Conservation (phyloP, 2,888 invertebrate genomes). For the Mythimna impura region DNA sequence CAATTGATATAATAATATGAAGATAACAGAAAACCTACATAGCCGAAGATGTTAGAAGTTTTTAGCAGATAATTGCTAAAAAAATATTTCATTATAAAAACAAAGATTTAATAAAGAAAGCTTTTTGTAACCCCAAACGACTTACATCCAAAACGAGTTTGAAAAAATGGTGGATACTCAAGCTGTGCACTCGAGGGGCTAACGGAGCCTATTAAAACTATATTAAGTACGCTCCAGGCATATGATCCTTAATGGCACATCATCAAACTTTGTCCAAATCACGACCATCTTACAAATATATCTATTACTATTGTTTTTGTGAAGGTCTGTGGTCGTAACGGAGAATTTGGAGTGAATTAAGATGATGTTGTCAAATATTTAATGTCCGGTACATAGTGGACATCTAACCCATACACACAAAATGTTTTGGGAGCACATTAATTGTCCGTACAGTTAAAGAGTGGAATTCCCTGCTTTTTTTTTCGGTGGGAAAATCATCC, state of each 20-base stretch:
- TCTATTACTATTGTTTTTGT: conserved; percentile 51
- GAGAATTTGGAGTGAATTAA: background rate
- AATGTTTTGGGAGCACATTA: too few species aligned
- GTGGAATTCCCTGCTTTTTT: too few species aligned
- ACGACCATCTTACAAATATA: conserved; percentile 53
- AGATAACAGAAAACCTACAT: too few species aligned
- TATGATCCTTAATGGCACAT: conserved; percentile 72
- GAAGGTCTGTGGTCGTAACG: conserved; percentile 6
- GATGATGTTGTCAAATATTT: background rate
- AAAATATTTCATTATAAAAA: conserved; percentile 4
- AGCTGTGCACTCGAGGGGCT: conserved; percentile 53
- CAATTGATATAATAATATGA: too few species aligned
- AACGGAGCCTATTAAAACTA: conserved; percentile 75
- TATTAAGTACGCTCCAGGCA: conserved; percentile 76
- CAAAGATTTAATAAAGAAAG: conserved; percentile 19
- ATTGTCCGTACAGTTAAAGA: too few species aligned
- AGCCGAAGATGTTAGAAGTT: background rate
- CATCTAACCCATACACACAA: too few species aligned
- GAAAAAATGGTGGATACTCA: conserved; percentile 41
- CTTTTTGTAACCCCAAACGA: conserved; percentile 31
- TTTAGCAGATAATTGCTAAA: background rate
- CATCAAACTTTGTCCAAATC: conserved; percentile 76
- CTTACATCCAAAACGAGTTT: conserved; percentile 37
- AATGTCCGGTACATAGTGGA: background rate
- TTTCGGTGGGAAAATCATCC: too few species aligned